Percentiles rank a stretch among this genome's conserved stretches.
These are phyloP conservation scores for Brachypodius melanocephalos DNA, from an alignment of 2,113 vertebrate genomes.

Conservation along the genomic window DNA sequence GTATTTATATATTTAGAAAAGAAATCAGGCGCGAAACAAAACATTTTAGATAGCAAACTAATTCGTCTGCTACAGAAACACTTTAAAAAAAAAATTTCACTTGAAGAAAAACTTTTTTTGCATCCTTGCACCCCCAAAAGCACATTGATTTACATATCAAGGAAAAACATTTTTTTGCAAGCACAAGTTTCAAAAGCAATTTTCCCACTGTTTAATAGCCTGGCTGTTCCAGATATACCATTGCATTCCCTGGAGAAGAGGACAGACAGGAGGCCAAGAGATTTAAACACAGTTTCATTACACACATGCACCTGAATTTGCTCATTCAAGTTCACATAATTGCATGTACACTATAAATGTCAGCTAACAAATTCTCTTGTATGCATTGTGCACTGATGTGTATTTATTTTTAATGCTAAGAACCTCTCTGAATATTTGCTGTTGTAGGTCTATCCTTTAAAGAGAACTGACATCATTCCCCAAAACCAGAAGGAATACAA, in stretches of 20 bases:
- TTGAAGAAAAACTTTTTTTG: background rate
- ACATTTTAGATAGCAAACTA: slow-evolving; percentile 48
- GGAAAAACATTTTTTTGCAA: background rate
- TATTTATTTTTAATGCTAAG: slow-evolving; percentile 10
- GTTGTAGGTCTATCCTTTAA: background rate
- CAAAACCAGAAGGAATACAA: background rate
- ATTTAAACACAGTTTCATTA: background rate
- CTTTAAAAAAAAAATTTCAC: background rate
- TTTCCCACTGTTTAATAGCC: background rate
- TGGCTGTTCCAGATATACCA: background rate
- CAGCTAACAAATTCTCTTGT: background rate
- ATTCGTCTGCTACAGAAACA: slow-evolving; percentile 18
- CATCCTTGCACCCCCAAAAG: background rate
- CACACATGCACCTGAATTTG: background rate
- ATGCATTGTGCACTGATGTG: background rate
- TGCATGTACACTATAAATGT: background rate
- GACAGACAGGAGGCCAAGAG: background rate
- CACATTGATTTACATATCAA: background rate
- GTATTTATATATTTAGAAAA: slow-evolving; percentile 60
- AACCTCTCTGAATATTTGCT: slow-evolving; percentile 11
- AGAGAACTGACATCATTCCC: background rate
- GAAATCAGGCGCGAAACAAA: slow-evolving; percentile 50
- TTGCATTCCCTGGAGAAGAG: background rate
- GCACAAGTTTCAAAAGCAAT: background rate
- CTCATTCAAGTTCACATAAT: background rate